Evolutionary conservation across 2,797 vertebrate genomes (phyloP).

Genomic region (Sciurus carolinensis): DNA sequence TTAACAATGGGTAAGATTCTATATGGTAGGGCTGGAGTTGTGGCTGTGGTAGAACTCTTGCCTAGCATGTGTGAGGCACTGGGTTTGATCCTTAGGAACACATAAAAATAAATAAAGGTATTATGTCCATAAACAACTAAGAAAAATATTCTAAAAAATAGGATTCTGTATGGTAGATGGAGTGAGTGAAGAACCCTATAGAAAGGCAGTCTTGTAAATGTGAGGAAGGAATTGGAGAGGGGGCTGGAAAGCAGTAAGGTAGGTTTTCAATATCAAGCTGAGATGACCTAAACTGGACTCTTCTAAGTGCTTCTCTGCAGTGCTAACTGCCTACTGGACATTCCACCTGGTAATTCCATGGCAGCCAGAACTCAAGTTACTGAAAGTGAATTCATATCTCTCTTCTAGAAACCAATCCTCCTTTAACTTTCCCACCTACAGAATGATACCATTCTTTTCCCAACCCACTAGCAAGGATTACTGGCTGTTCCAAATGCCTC

Average conservation of each 20-base stretch:
- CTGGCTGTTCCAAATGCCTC: constrained; percentile 2
- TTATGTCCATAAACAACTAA: no score
- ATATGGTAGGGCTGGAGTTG: no score
- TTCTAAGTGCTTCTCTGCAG: background rate
- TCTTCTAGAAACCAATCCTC: constrained; percentile 5
- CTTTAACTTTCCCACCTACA: constrained; percentile 30
- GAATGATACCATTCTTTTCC: background rate
- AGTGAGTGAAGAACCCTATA: background rate
- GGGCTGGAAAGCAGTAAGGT: background rate
- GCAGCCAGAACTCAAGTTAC: constrained; percentile 5
- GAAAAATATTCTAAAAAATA: no score
- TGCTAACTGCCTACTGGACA: background rate
- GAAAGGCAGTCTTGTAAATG: background rate
- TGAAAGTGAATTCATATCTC: constrained; percentile 23
- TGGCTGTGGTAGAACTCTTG: no score
- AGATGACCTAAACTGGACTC: background rate
- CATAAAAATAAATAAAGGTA: no score
- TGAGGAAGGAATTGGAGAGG: background rate
- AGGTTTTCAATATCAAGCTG: background rate
- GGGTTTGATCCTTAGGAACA: no score
- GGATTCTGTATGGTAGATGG: background rate
- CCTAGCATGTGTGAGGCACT: no score
- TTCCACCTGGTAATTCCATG: background rate
- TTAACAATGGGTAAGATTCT: background rate
- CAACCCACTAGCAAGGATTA: background rate